Conservation (phyloP, 2,888 invertebrate species). For the Drosophila anomelani region DNA sequence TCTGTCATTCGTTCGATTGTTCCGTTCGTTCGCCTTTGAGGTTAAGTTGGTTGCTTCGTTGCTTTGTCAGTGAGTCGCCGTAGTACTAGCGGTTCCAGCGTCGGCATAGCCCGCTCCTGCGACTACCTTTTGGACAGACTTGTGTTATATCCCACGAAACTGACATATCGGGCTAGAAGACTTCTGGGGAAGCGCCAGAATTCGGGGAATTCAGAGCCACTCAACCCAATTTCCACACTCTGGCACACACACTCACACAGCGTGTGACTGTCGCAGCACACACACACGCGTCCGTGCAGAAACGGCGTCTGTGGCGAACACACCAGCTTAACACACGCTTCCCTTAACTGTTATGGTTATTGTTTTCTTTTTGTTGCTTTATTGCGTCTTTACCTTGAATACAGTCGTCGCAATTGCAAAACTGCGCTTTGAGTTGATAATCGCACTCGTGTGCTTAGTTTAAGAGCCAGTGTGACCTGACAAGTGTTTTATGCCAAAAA, state of each 20-base stretch:
- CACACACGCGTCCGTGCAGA: slow-evolving; percentile 1
- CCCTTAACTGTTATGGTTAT: not conserved
- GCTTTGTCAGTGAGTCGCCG: slow-evolving; percentile 4
- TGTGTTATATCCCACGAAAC: not conserved
- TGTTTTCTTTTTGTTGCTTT: not conserved
- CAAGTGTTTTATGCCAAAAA: not conserved
- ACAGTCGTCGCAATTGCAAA: slow-evolving; percentile 10
- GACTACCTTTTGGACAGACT: too few species aligned
- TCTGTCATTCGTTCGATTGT: not conserved
- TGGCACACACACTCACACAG: not conserved
- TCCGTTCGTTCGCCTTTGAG: slow-evolving; percentile 20
- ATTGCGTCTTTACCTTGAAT: slow-evolving; percentile 20
- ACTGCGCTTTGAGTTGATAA: slow-evolving; percentile 5
- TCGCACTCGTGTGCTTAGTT: slow-evolving; percentile 9
- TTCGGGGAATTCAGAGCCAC: slow-evolving; percentile 4
- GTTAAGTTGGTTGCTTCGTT: slow-evolving; percentile 14
- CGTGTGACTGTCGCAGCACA: slow-evolving; percentile 1
- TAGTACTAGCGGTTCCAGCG: not conserved
- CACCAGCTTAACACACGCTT: not conserved
- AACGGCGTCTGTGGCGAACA: not conserved
- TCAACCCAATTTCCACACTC: slow-evolving; percentile 22
- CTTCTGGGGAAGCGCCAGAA: slow-evolving; percentile 7
- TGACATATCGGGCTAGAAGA: not conserved
- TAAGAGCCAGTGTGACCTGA: not conserved
- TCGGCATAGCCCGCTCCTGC: not conserved